phyloP scores from a whole-genome alignment of 2,888 invertebrate genomes.

The Neoaliturus tenellus region DNA sequence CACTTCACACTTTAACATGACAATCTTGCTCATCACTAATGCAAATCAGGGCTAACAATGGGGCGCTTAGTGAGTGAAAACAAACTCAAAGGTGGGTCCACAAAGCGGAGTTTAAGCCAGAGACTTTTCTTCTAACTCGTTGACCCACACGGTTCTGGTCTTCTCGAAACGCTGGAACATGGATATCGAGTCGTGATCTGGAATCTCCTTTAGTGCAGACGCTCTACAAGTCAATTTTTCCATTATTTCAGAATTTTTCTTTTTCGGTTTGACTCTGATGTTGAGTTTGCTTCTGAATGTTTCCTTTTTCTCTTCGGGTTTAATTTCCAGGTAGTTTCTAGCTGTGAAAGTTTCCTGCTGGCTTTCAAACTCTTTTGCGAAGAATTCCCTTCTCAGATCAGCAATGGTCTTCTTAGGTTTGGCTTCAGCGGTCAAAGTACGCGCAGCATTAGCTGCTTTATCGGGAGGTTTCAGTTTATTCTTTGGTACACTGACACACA shows the following conservation, averaged over 20 bases:
- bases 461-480: not conserved
- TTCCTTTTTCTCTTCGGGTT: slow-evolving; percentile 38
- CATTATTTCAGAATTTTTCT: not conserved
- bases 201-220: not conserved
- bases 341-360: slow-evolving; percentile 34
- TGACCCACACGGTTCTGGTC: slow-evolving; percentile 26
- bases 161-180: slow-evolving; percentile 44
- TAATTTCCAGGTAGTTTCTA: not conserved
- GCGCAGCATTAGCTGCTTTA: too few relatives aligned
- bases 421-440: not conserved
- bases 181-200: not conserved
- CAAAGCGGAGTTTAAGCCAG: not conserved
- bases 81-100: not conserved
- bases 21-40: slow-evolving; percentile 4
- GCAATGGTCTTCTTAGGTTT: not conserved
- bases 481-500: not conserved
- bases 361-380: slow-evolving; percentile 27
- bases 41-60: not conserved
- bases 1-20: slow-evolving; percentile 12
- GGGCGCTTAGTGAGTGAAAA: not conserved
- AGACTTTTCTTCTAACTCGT: not conserved
- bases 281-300: slow-evolving; percentile 37
- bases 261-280: slow-evolving; percentile 8
- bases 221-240: not conserved
- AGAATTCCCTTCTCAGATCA: slow-evolving; percentile 28